phyloP scores from a whole-genome alignment of 2,797 vertebrate species.

The Sternotherus odoratus region DNA sequence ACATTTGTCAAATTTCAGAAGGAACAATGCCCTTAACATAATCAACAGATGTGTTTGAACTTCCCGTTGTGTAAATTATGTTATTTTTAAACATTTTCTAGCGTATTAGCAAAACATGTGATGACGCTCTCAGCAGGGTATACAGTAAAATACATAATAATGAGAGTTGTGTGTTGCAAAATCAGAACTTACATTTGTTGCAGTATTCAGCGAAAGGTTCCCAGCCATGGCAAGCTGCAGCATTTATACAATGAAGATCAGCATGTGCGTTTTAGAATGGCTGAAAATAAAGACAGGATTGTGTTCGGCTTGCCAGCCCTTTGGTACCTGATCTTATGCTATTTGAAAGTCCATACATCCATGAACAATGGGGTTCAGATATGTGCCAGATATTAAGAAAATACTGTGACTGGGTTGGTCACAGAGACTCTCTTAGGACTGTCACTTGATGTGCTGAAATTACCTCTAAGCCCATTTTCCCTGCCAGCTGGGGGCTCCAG shows the following conservation, averaged over 20 bases:
- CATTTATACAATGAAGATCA: background rate
- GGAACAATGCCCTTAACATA: slow-evolving; percentile 7
- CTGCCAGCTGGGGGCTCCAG: too few species aligned
- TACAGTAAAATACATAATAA: background rate
- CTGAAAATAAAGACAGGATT: slow-evolving; percentile 33
- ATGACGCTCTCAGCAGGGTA: background rate
- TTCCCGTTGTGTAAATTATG: slow-evolving; percentile 21
- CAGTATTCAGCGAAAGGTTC: slow-evolving; percentile 23
- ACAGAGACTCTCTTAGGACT: too few species aligned
- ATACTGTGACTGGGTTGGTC: background rate
- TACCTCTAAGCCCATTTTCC: too few species aligned
- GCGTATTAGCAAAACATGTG: background rate
- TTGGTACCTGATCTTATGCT: slow-evolving; percentile 2
- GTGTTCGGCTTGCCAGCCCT: background rate
- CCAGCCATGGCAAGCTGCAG: background rate
- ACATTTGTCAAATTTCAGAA: slow-evolving; percentile 13
- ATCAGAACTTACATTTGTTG: background rate
- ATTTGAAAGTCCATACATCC: background rate
- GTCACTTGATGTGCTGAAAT: too few species aligned
- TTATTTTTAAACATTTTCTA: slow-evolving; percentile 26
- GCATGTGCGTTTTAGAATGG: slow-evolving; percentile 18
- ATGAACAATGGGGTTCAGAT: slow-evolving; percentile 14
- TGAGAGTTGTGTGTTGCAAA: background rate
- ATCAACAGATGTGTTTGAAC: background rate
- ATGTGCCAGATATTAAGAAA: slow-evolving; percentile 6